Base-by-base conservation (phyloP, 2,113 vertebrate genomes). In the Cnemophilus loriae region DNA sequence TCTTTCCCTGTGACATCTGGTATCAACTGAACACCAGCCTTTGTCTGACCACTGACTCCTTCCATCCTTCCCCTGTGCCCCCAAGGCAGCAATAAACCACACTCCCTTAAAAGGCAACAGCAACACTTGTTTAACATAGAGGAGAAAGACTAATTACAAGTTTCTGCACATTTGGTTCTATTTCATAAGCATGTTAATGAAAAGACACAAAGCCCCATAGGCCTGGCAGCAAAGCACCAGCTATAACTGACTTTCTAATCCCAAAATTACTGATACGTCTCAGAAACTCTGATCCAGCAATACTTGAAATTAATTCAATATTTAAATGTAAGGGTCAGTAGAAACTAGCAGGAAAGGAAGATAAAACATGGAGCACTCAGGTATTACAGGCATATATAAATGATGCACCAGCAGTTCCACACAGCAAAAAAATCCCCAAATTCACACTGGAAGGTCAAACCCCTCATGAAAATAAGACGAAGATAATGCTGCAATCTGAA, bases 381-480 rank as follows among this genome's bases (percentile, higher is more conserved):
- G 22, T 60, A 46, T 30, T 65, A 30, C 26, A 79, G 46, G 13
- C 6, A 23, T 19, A 16, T 42, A 56, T 17, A 74, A 74, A 47
- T 21, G 22, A 60, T 33, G n/a, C 9, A 49, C 28, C 22, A 76
- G 12, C 5, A 52, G 26, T 12, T 47, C 14, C 35, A 69, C 3
- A 26, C 1, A 1, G 11, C 16, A 5, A 78, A 68, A 56, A 33
- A 4, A 1, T 0, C 30, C 37, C 9, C 44, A 18, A 28, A 59
- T n/a, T 46, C 33, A n/a, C 5, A 42, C 10, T 7, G 16, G 7
- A 57, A 74, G 32, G 49, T 49, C 14, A 42, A 80, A 27, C 4
- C 4, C 53, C 49, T 52, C n/a, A 41, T 16, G 32, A 65, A 96
- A 84, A 46, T 8, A 69, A 53, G 6, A 33, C 63, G 17, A 82